Evolutionary conservation across 2,797 vertebrate species (phyloP), one percentile per base, ranked within the genome.

Genomic region (Discoglossus pictus): DNA sequence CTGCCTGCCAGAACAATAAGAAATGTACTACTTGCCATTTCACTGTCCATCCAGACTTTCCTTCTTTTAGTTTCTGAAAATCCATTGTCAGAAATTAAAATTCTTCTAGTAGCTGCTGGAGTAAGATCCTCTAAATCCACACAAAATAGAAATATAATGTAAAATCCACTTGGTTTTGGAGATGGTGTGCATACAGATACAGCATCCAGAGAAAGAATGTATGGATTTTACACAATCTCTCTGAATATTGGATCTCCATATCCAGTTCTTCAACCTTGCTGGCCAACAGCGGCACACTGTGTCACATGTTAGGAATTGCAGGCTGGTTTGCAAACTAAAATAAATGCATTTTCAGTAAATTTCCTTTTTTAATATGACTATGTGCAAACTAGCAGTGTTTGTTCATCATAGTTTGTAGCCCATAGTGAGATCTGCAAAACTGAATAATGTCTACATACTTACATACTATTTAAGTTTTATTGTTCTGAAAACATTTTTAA

Each of bases 201-300:
- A 50, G 18, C 39, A 38, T 23, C n/a, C n/a, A n/a, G 18, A 43
- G 42, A 44, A 48, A 56, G 36, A 54, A 63, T 55, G 60, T 51
- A 31, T 31, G 27, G 4, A 4, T 21, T 68, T 25, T 60, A 23
- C 36, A 17, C 38, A 42, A 25, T 56, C 68, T 58, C 24, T 31
- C 34, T 58, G 55, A 31, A 42, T 23, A 40, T 47, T 70, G 56
- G 24, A 56, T 65, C 17, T 43, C 59, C 6, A 20, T 31, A 31
- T 66, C 46, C 38, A 21, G 31, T 34, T 39, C 73, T 40, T 9
- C 58, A 64, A 47, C 75, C 61, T 8, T 53, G 66, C 21, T 75
- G 73, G 79, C 76, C 73, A 79, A 82, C 77, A 85, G 82, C 72
- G 82, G 73, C 83, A 47, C 81, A 64, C 76, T 74, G 79, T 80